Evolutionary conservation across 2,888 invertebrate genomes (phyloP), one percentile per base, ranked within the genome.

Genomic region (Baronia brevicornis): DNA sequence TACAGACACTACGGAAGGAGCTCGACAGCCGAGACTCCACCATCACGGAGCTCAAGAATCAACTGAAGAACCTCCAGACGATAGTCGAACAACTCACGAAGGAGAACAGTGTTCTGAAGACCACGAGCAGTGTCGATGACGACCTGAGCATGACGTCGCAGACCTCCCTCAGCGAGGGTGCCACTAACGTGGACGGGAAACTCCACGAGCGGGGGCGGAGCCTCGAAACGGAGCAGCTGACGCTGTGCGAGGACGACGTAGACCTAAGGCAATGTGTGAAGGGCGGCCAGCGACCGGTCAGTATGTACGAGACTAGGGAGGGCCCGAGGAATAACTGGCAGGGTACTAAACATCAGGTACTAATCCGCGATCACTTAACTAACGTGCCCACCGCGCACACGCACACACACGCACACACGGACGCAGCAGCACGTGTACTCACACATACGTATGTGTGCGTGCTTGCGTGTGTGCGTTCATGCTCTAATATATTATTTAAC

Each of bases 281-380:
- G 50, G 51, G 56, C 36, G 74, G 75, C 39, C 92, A 91, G 67
- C 85, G 94, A 56, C 94, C 94, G 51, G 92, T 91, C 50, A 94
- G 94, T 75, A 94, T 95, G 94, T 95, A 91, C 74, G 94, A 94
- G 73, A 88, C 93, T 45, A 88, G 94, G 49, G 89, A 93, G 79
- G 91, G 91, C 39, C 82, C 86, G 47, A 84, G 75, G 67, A 78
- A 79, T 77, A 84, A 88, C 63, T 85, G 87, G 72, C 87, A 87
- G 74, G 79, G 84, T 75, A 84, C 84, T 73, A 85, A 85, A 79
- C 84, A 84, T 54, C 86, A 86, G 84, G 86, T 85, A 79, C 79
- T 80, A 67, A 82, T 79, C 51, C 49, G 50, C 48, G 63, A 53
- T 67, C 56, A 65, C 63, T 69, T 47, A 53, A 74, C 71, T 74